Evolutionary conservation across 2,888 invertebrate genomes (phyloP).

Genomic region (Polymixis flavicincta): DNA sequence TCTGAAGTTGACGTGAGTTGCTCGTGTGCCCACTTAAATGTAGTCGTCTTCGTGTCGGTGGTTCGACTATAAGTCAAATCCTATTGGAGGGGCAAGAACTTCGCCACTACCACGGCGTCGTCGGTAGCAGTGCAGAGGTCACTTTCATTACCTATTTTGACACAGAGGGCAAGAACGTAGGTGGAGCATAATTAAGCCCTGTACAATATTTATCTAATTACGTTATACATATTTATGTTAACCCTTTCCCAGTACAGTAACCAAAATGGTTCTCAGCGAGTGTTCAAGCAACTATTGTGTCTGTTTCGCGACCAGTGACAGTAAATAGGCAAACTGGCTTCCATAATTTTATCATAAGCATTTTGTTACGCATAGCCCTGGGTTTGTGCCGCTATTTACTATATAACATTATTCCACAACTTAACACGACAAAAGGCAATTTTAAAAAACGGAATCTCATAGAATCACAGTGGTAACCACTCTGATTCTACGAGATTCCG

Average conservation of each 20-base stretch:
- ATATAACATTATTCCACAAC: neutral
- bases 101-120: too few relatives aligned
- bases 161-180: neutral
- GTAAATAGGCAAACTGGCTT: neutral
- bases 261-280: neutral
- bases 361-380: neutral
- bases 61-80: neutral
- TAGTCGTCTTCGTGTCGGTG: too few relatives aligned
- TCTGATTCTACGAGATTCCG: neutral
- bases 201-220: too few relatives aligned
- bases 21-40: neutral
- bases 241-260: neutral
- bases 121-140: neutral
- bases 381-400: neutral
- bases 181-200: neutral
- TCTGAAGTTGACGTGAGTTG: too few relatives aligned
- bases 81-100: neutral
- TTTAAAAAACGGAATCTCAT: too few relatives aligned
- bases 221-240: neutral
- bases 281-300: neutral
- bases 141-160: neutral
- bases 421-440: neutral
- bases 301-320: neutral
- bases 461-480: too few relatives aligned
- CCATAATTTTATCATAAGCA: neutral